Conservation (phyloP, 2,888 invertebrate species). For the Clostera curtula region DNA sequence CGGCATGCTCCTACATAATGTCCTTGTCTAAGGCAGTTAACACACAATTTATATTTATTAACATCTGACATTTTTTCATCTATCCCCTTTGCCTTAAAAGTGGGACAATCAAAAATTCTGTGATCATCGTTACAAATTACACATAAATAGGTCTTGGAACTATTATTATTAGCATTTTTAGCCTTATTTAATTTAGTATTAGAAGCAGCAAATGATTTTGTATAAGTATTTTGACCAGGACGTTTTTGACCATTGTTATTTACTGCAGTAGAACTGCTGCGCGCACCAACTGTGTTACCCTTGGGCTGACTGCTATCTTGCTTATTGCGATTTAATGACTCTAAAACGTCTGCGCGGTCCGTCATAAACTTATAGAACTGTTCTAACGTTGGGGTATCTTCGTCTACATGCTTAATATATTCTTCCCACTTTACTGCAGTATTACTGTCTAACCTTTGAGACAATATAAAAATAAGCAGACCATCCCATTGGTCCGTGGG, state of each 20-base stretch:
- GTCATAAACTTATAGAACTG: conserved; percentile 18
- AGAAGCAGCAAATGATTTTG: conserved; percentile 9
- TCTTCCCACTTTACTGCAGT: conserved; percentile 23
- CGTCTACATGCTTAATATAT: conserved; percentile 7
- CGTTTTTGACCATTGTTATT: not conserved
- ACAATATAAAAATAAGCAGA: conserved; percentile 15
- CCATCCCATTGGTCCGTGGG: conserved; percentile 19
- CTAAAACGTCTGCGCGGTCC: conserved; percentile 19
- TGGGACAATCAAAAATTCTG: conserved; percentile 19
- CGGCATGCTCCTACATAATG: conserved; percentile 15
- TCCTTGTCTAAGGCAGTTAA: conserved; percentile 17
- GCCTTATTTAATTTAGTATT: too few species aligned
- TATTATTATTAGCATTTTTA: too few species aligned
- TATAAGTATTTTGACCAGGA: not conserved
- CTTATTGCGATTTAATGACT: conserved; percentile 13
- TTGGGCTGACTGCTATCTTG: conserved; percentile 2
- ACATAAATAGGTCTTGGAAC: too few species aligned
- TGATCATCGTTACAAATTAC: conserved; percentile 16
- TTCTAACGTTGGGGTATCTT: conserved; percentile 15
- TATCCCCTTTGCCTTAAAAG: conserved; percentile 14
- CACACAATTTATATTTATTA: conserved; percentile 13
- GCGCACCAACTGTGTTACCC: too few species aligned
- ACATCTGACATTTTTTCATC: conserved; percentile 9
- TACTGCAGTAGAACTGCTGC: too few species aligned
- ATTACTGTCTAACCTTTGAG: conserved; percentile 12